phyloP scores from a whole-genome alignment of 2,113 vertebrate genomes.

The Notechis scutatus region DNA sequence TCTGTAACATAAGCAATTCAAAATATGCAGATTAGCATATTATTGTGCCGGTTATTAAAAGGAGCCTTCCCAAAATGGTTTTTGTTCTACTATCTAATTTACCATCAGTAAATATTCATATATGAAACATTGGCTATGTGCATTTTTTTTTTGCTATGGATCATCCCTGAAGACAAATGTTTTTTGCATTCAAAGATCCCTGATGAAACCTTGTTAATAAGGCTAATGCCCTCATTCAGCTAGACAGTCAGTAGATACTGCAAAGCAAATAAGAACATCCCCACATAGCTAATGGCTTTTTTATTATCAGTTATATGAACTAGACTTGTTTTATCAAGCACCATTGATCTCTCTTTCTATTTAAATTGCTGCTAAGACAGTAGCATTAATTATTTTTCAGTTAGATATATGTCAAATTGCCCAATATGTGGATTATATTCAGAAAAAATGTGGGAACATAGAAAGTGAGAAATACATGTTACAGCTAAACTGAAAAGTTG shows the following conservation, averaged over 20 bases:
- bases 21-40: background rate
- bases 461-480: background rate
- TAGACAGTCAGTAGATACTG: slow-evolving; percentile 30
- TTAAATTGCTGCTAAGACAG: slow-evolving; percentile 24
- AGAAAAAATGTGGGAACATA: background rate
- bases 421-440: background rate
- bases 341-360: background rate
- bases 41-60: background rate
- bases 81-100: slow-evolving; percentile 39
- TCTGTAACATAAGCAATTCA: slow-evolving; percentile 15
- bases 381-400: background rate
- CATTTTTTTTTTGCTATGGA: slow-evolving; percentile 55
- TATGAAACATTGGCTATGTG: slow-evolving; percentile 31
- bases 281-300: background rate
- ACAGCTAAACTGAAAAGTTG: background rate
- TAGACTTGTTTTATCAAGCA: background rate
- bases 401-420: background rate
- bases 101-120: slow-evolving; percentile 54
- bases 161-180: slow-evolving; percentile 50
- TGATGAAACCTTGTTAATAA: slow-evolving; percentile 65
- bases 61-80: background rate
- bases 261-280: background rate
- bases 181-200: slow-evolving; percentile 57
- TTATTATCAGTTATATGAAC: background rate
- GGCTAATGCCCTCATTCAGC: background rate